Evolutionary conservation across 2,113 vertebrate genomes (phyloP).

Genomic region (Oreochromis tanganicae): DNA sequence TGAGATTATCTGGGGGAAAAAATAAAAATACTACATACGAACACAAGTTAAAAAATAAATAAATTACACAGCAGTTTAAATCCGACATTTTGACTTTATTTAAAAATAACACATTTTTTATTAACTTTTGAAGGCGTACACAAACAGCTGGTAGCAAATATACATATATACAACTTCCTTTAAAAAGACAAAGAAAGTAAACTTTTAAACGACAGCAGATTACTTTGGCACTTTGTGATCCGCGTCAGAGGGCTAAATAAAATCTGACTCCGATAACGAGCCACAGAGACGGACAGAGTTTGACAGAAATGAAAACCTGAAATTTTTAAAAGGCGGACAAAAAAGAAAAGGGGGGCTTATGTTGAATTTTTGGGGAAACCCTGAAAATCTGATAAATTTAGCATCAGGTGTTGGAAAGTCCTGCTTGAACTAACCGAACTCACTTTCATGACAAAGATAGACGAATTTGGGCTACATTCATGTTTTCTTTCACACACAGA

Average conservation of each 20-base stretch:
- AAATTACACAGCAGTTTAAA: neutral
- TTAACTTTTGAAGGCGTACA: constrained; percentile 41
- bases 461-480: neutral
- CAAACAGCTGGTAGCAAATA: constrained; percentile 48
- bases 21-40: rapidly evolving
- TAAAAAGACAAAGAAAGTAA: neutral
- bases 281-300: neutral
- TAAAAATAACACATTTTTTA: constrained; percentile 49
- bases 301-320: neutral
- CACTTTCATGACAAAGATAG: neutral
- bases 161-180: constrained; percentile 44
- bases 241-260: neutral
- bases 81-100: neutral
- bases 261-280: rapidly evolving
- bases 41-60: neutral
- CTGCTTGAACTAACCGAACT: neutral
- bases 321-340: neutral
- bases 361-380: neutral
- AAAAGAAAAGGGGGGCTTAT: neutral
- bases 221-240: constrained; percentile 42
- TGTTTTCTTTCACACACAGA: neutral
- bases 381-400: neutral
- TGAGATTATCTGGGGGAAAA: neutral
- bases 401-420: neutral
- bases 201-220: neutral